Evolutionary conservation across 2,113 vertebrate species (phyloP).

Genomic region (Gracilinanus agilis): DNA sequence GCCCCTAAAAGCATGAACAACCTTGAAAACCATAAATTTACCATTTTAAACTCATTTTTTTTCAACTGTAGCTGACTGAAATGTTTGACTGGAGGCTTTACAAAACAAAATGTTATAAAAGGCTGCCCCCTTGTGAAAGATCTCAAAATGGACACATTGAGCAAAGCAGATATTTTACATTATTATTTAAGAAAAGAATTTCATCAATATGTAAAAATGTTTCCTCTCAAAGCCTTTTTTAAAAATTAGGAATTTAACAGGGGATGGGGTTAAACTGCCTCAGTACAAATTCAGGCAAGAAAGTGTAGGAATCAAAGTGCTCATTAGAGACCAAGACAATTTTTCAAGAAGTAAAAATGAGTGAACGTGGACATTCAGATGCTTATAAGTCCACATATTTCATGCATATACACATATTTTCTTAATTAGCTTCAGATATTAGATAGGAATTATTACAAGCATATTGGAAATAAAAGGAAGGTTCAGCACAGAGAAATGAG

Average conservation of each 20-base stretch:
- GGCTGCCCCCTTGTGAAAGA: slow-evolving; percentile 22
- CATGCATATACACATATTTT: too few species aligned
- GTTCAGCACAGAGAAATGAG: background rate
- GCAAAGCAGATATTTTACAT: slow-evolving; percentile 6
- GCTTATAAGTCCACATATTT: background rate
- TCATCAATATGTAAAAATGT: background rate
- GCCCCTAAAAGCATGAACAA: slow-evolving; percentile 25
- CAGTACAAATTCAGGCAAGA: background rate
- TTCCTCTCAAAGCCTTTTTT: background rate
- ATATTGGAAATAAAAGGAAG: background rate
- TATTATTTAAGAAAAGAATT: slow-evolving; percentile 34
- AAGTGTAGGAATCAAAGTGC: background rate
- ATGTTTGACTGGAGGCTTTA: slow-evolving; percentile 44
- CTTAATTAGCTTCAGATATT: background rate
- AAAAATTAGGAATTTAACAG: background rate
- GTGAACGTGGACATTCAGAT: background rate
- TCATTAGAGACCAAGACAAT: background rate
- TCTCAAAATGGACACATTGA: slow-evolving; percentile 24
- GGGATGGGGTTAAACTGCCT: background rate
- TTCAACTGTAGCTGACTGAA: slow-evolving; percentile 53
- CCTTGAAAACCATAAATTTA: slow-evolving; percentile 57
- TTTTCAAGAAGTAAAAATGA: background rate
- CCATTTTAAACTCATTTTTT: slow-evolving; percentile 49
- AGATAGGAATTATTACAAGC: background rate
- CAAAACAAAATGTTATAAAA: slow-evolving; percentile 48